Conservation (phyloP, 2,113 vertebrate species). For the Clinocottus analis region DNA sequence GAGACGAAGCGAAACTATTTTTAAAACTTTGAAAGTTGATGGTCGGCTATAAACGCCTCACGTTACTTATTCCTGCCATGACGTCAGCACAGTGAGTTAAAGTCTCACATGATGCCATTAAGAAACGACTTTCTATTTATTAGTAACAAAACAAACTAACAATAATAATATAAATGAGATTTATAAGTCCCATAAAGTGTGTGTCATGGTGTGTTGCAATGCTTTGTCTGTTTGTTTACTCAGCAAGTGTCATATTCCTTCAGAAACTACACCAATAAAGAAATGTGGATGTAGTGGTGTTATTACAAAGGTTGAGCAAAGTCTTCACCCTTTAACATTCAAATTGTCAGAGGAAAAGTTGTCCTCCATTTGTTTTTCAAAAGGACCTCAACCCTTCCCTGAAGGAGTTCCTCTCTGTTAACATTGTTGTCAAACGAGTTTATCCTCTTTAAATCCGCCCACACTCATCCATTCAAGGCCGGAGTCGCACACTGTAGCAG, state of each 20-base stretch:
- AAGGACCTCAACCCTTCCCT: background rate
- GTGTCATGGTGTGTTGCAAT: background rate
- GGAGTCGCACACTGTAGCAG: background rate
- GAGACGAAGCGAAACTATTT: background rate
- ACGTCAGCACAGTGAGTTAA: background rate
- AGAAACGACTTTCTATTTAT: background rate
- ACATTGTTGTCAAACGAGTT: constrained; percentile 68
- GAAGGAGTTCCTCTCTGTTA: background rate
- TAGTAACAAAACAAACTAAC: background rate
- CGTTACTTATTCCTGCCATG: background rate
- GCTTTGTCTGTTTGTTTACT: background rate
- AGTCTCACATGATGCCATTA: no score
- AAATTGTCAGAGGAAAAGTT: background rate
- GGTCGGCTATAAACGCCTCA: background rate
- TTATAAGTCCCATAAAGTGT: background rate
- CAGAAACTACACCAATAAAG: background rate
- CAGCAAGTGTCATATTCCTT: background rate
- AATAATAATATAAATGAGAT: accelerated
- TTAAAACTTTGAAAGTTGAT: background rate
- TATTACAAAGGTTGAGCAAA: background rate
- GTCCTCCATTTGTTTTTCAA: background rate
- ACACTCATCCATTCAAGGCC: background rate
- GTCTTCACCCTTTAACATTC: background rate
- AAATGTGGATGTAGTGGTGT: background rate
- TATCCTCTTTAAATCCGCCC: constrained; percentile 33